Evolutionary conservation across 2,797 vertebrate genomes (phyloP), one percentile per base, ranked within the genome.

Genomic region (Sebastes oblongus): DNA sequence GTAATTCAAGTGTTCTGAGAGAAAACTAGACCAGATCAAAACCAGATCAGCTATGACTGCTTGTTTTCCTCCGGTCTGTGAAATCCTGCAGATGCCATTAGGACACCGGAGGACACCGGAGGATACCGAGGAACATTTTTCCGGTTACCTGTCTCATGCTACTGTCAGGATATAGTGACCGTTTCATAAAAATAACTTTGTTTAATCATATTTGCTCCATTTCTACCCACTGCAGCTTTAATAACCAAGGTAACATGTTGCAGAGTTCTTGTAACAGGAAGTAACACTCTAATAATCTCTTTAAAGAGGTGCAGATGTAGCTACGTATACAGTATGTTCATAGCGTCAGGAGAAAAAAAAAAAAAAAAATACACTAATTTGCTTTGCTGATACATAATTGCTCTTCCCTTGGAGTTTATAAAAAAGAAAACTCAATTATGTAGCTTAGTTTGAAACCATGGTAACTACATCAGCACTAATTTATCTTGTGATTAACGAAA

Each of bases 401-500:
- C 22, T 36, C 72, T 61, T 83, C 13, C 20, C 29, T 71, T 59
- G 8, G 50, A 56, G 36, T 72, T 78, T 67, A 24, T 39, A 66
- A 59, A 16, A 50, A 50, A 12, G 22, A 72, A 81, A 84, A 73
- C 55, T 72, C 3, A 84, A 72, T 81, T 25, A 74, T 76, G 62
- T 67, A 61, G 68, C 32, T 50, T 54, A 54, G 50, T 54, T 22
- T 66, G 60, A 82, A 82, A 83, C 73, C 78, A 81, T 70, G 78
- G 79, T 36, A 85, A 85, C 75, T 10, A 61, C 56, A 77, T 75
- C 36, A 24, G 20, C 3, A 11, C 50, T 65, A 32, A 87, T 86
- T 80, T 80, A 72, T 77, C 56, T 69, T 55, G 11, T 78, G 66
- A 90, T 84, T 84, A 82, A 59, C 11, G 1, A 27, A 78, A 77